Evolutionary conservation across 2,888 invertebrate species (phyloP).

Genomic region (Ceriagrion tenellum): DNA sequence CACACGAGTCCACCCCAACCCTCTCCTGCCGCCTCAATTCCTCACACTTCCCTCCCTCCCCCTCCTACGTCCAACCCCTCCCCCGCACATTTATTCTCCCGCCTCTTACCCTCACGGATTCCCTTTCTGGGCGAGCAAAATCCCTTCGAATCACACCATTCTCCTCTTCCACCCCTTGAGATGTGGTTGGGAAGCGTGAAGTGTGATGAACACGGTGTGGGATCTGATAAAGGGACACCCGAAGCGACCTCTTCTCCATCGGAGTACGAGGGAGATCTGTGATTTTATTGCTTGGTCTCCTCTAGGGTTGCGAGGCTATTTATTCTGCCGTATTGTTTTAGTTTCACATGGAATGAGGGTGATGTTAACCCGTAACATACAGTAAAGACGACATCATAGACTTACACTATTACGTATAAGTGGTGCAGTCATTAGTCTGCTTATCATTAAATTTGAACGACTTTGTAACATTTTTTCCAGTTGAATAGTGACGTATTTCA

Average conservation of each 20-base stretch:
- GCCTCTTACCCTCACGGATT: neutral
- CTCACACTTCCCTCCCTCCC: neutral
- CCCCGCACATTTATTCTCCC: constrained; percentile 4
- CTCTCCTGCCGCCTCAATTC: neutral
- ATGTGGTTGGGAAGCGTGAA: constrained; percentile 57
- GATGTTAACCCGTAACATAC: too few relatives aligned
- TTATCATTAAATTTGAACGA: too few relatives aligned
- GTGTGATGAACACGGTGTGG: constrained; percentile 29
- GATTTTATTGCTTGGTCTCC: neutral
- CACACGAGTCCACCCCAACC: neutral
- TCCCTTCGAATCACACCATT: neutral
- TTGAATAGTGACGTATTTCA: too few relatives aligned
- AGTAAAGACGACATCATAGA: too few relatives aligned
- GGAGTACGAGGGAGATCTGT: neutral
- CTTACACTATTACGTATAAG: too few relatives aligned
- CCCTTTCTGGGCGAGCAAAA: neutral
- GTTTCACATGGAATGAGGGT: neutral
- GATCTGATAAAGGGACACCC: neutral
- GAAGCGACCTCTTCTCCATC: neutral
- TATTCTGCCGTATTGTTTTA: neutral
- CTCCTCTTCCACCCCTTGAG: neutral
- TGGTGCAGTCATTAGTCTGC: too few relatives aligned
- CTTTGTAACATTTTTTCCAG: too few relatives aligned
- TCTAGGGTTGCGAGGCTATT: neutral
- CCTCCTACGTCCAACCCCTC: neutral